Base-by-base conservation (phyloP, 2,797 vertebrate genomes). In the Zenarchopterus dispar region DNA sequence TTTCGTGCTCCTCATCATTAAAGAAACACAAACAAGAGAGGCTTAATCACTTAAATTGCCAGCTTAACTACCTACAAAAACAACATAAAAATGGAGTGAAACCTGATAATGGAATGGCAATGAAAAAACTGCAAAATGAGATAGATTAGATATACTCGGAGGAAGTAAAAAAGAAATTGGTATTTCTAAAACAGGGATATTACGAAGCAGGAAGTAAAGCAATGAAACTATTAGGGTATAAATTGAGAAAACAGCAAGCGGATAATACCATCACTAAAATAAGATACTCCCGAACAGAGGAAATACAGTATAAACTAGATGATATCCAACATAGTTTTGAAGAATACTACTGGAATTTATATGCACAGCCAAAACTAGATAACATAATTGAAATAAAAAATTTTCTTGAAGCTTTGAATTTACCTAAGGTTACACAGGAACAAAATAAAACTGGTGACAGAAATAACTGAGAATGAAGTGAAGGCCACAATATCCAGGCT, bases 141-240 rank as follows among this genome's bases (percentile, higher is more conserved):
- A 41, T 10, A 41, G 9, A 42, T 42, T 6, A 42, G 6, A 42
- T 42, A 42, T 16, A 42, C 41, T 42, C 41, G 16, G 41, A 42
- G 21, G 22, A 39, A n/a, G 53, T 23, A 22, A 11, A 55, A 55
- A 47, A 55, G 13, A 18, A 42, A 42, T 6, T 42, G 15, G 4
- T 42, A 9, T 42, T 42, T n/a, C 53, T 56, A 23, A 56, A 56
- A 42, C 10, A 42, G 22, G 16, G n/a, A 24, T 13, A 56, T 11
- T 26, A 11, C 0, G 41, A 56, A 1, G 17, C 41, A 41, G 23
- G 11, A 26, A 56, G 23, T 56, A 56, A 42, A 24, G 39, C 39
- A 42, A 24, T 56, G 53, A 8, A 43, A 0, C n/a, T 42, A 24
- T 10, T 43, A 18, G 3, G 22, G 43, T 44, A 19, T 43, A 56